These are phyloP conservation scores for Indicator maculatus DNA, from an alignment of 2,113 vertebrate species.

Conservation along the genomic window DNA sequence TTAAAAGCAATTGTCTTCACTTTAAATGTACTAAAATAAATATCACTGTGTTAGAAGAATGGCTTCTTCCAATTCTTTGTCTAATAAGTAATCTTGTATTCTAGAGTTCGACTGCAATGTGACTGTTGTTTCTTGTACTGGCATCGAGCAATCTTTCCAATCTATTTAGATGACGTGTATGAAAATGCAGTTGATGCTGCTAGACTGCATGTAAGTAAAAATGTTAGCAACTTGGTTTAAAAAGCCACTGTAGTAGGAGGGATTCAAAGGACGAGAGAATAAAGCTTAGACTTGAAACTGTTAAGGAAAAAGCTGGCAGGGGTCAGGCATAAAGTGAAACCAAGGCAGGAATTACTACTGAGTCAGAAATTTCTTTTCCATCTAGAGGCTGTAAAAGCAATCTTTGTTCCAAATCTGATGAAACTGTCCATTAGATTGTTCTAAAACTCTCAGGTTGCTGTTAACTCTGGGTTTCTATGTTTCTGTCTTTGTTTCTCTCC, in stretches of 20 bases:
- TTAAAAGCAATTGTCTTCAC: neutral
- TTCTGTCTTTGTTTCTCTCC: neutral
- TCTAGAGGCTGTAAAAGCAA: neutral
- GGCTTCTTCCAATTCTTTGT: neutral
- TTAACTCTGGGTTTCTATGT: neutral
- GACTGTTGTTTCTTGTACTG: conserved; percentile 97
- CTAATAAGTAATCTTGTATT: conserved; percentile 50
- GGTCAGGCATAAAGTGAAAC: neutral
- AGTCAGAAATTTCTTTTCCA: neutral
- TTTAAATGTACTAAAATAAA: neutral
- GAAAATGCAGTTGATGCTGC: conserved; percentile 95
- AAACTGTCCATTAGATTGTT: neutral
- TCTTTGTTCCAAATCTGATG: neutral
- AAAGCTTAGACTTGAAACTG: neutral
- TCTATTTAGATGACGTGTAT: conserved; percentile 96
- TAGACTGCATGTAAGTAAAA: conserved; percentile 88
- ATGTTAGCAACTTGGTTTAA: neutral
- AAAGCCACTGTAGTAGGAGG: neutral
- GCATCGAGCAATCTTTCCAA: conserved; percentile 97
- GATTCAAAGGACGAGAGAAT: neutral
- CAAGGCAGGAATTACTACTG: neutral
- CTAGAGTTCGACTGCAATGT: conserved; percentile 89
- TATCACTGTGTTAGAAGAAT: neutral
- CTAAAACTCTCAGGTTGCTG: neutral
- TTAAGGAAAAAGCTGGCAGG: neutral